These are phyloP conservation scores for Serinus canaria DNA, from an alignment of 2,113 vertebrate genomes.

Conservation along the genomic window DNA sequence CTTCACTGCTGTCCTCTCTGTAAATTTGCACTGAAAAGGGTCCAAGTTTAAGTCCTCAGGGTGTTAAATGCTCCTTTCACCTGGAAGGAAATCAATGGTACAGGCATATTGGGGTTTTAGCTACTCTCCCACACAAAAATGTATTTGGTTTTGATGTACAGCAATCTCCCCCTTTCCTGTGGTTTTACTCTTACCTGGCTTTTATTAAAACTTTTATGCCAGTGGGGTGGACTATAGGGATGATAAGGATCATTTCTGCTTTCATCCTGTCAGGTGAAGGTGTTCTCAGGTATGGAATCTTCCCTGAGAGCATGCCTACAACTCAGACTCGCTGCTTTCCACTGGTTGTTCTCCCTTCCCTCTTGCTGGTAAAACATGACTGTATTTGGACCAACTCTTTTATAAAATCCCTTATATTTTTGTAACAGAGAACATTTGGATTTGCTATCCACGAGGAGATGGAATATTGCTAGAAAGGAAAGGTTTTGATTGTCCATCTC, in stretches of 20 bases:
- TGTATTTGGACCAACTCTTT: neutral
- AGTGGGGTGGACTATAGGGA: neutral
- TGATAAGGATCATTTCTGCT: neutral
- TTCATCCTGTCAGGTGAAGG: neutral
- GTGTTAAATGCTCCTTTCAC: constrained; percentile 12
- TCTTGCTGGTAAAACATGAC: neutral
- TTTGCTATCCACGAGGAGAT: neutral
- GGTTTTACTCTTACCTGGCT: neutral
- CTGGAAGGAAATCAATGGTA: constrained; percentile 23
- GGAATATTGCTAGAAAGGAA: neutral
- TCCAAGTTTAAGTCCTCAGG: neutral
- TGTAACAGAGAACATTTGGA: neutral
- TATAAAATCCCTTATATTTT: neutral
- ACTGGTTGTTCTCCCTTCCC: neutral
- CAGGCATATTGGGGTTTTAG: neutral
- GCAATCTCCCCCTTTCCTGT: neutral
- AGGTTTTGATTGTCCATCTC: neutral
- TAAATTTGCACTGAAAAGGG: neutral
- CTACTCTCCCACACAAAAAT: neutral
- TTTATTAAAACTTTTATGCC: neutral
- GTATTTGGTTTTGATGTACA: neutral
- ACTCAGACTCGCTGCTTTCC: neutral
- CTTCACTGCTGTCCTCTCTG: neutral
- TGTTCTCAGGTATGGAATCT: neutral
- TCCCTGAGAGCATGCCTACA: neutral